These are phyloP conservation scores for Hexactinellida sp. DNA, from an alignment of 37 sponge, comb jelly and placozoan species.

Conservation along the genomic window DNA sequence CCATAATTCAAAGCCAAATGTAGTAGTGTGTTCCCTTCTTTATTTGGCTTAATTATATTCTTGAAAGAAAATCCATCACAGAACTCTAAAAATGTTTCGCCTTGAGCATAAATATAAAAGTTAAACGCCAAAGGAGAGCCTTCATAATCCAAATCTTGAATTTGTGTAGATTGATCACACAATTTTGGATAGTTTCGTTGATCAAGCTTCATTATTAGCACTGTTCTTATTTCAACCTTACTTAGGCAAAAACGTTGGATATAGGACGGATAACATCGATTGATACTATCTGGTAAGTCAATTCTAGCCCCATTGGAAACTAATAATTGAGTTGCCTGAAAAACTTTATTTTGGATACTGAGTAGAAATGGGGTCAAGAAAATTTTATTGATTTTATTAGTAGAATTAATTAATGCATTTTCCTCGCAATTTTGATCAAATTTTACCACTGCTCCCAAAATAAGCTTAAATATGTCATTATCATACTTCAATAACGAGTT, in stretches of 20 bases:
- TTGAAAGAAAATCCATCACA: background rate
- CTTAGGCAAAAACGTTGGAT: background rate
- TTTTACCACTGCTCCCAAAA: background rate
- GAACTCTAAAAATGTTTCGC: background rate
- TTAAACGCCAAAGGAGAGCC: background rate
- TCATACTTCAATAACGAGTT: background rate
- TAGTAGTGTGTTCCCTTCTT: background rate
- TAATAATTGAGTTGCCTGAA: background rate
- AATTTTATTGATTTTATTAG: background rate
- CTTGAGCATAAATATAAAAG: background rate
- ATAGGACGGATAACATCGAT: background rate
- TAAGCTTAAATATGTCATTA: background rate
- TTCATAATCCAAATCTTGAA: background rate
- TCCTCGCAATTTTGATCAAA: background rate
- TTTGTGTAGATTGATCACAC: background rate
- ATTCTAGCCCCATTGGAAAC: background rate
- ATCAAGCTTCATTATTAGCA: background rate
- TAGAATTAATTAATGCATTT: background rate
- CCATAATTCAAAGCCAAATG: background rate
- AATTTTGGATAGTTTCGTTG: background rate
- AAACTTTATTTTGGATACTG: background rate
- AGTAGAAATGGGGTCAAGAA: background rate
- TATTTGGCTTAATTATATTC: background rate
- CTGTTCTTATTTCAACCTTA: background rate
- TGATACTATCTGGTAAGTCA: background rate